Conservation (phyloP, 2,888 invertebrate genomes). For the Myathropa florea region DNA sequence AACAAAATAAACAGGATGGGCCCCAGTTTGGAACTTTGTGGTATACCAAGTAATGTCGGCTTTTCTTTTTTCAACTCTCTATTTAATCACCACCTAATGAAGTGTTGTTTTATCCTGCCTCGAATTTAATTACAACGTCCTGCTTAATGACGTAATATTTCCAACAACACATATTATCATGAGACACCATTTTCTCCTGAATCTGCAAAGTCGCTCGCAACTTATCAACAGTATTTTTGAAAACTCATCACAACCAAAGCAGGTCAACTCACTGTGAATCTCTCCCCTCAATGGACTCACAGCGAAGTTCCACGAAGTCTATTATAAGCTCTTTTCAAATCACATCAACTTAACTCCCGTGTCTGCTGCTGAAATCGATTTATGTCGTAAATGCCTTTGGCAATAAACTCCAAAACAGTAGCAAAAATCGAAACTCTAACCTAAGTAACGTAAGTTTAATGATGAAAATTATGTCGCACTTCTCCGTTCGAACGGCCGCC, state of each 20-base stretch:
- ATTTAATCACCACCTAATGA: too few relatives aligned
- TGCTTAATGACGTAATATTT: too few relatives aligned
- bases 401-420: background rate
- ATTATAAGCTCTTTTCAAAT: background rate
- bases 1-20: too few relatives aligned
- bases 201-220: too few relatives aligned
- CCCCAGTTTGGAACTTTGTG: too few relatives aligned
- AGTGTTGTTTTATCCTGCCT: too few relatives aligned
- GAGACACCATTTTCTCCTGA: too few relatives aligned
- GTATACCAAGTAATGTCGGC: too few relatives aligned
- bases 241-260: background rate
- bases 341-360: background rate
- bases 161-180: too few relatives aligned
- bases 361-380: background rate
- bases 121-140: too few relatives aligned
- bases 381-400: background rate
- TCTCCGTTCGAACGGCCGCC: conserved; percentile 15
- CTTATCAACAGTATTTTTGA: background rate
- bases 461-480: conserved; percentile 40
- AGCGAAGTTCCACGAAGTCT: background rate
- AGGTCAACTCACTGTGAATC: background rate
- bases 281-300: background rate
- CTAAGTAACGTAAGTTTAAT: conserved; percentile 39
- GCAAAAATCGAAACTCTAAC: background rate
- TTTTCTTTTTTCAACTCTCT: too few relatives aligned